Conservation (phyloP, 2,888 invertebrate species). For the Tuberolachnus salignus region DNA sequence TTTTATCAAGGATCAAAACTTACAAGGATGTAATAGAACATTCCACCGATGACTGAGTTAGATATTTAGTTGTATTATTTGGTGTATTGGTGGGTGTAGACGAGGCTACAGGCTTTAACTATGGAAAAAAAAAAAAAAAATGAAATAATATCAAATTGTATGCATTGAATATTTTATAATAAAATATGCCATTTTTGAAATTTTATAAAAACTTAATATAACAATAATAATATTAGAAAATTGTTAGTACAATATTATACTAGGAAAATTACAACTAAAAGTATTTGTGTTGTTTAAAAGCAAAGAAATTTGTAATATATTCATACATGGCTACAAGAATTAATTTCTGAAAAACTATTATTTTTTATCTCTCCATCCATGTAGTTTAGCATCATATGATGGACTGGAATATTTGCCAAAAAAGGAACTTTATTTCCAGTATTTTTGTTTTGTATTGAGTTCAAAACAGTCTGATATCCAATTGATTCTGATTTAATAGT, state of each 20-base stretch:
- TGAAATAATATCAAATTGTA: neutral
- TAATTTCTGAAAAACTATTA: neutral
- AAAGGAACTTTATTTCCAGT: slow-evolving; percentile 16
- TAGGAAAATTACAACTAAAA: neutral
- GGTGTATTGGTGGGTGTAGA: slow-evolving; percentile 26
- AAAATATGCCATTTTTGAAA: neutral
- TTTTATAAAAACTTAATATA: too few relatives aligned
- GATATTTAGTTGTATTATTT: neutral
- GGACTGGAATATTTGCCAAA: slow-evolving; percentile 20
- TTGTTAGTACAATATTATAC: too few relatives aligned
- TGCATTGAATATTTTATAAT: neutral
- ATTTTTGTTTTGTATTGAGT: slow-evolving; percentile 19
- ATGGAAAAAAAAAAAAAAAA: neutral
- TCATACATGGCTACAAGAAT: neutral
- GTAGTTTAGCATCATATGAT: slow-evolving; percentile 27
- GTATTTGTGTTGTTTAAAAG: neutral
- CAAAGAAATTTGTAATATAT: neutral
- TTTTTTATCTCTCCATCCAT: slow-evolving; percentile 1
- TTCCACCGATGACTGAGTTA: neutral
- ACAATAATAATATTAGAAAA: too few relatives aligned
- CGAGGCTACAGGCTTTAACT: slow-evolving; percentile 32
- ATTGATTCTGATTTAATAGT: slow-evolving; percentile 8
- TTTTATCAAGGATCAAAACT: neutral
- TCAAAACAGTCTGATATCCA: slow-evolving; percentile 8
- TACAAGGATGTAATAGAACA: slow-evolving; percentile 20